Percentiles rank a stretch among this genome's conserved stretches.
Evolutionary conservation across 2,797 vertebrate species (phyloP).

Genomic region (Acomys russatus): DNA sequence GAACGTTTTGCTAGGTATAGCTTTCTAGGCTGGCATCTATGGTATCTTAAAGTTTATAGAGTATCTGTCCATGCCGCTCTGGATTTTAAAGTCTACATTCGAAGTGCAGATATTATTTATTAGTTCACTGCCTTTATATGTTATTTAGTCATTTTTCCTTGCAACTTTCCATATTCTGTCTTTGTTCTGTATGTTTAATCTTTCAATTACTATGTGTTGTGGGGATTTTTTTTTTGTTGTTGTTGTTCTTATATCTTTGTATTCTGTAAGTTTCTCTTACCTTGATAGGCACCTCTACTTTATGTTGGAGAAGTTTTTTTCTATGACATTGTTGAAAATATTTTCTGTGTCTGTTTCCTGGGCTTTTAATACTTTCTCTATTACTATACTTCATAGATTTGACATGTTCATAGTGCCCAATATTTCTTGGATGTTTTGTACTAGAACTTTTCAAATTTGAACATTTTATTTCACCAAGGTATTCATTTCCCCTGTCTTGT

Average conservation of each 20-base stretch:
- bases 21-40: not conserved
- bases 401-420: not conserved
- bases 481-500: not conserved
- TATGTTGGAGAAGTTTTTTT: too few relatives aligned
- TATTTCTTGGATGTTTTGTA: not conserved
- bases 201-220: not conserved
- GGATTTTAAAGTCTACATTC: not conserved
- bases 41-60: not conserved
- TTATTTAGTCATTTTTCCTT: not conserved
- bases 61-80: too few relatives aligned
- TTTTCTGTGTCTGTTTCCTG: not conserved
- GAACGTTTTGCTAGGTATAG: not conserved
- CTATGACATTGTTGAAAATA: not conserved
- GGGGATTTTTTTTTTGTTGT: not conserved
- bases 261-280: not conserved
- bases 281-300: not conserved
- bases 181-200: not conserved
- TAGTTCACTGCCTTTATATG: not conserved
- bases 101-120: not conserved
- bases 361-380: not conserved
- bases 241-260: not conserved
- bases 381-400: not conserved
- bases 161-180: not conserved
- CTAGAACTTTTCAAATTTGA: too few relatives aligned
- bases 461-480: not conserved